These are phyloP conservation scores for Andrena minutula DNA, from an alignment of 2,888 invertebrate species.

Conservation along the genomic window DNA sequence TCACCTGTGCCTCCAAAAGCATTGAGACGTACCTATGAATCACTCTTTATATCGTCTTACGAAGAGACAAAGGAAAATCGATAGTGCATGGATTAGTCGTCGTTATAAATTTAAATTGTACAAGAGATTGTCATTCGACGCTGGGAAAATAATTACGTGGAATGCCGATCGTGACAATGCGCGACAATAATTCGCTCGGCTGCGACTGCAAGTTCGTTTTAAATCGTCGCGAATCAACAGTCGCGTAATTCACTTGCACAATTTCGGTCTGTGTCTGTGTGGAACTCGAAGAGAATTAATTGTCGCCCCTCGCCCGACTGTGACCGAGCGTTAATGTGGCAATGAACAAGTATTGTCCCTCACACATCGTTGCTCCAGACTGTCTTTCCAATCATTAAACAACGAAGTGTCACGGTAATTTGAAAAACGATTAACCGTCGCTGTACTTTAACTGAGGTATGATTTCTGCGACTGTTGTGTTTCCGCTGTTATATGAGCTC, in stretches of 20 bases:
- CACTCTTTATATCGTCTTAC: too few species aligned
- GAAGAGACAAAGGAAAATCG: neutral
- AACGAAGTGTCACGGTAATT: too few species aligned
- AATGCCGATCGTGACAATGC: neutral
- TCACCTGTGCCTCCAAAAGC: too few species aligned
- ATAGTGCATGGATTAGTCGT: constrained; percentile 1
- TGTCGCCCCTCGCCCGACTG: neutral
- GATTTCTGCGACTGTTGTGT: too few species aligned
- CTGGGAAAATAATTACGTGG: too few species aligned
- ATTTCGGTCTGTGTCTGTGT: constrained; percentile 1
- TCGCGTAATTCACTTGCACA: constrained; percentile 17
- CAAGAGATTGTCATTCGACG: constrained; percentile 5
- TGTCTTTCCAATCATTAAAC: neutral
- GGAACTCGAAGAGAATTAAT: constrained; percentile 9
- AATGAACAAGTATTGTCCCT: constrained; percentile 7
- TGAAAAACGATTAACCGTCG: too few species aligned
- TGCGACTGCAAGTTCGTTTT: constrained; percentile 6
- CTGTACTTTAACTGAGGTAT: too few species aligned
- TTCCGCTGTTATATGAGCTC: too few species aligned
- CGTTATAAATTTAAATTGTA: constrained; percentile 3
- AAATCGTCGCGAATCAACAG: constrained; percentile 21
- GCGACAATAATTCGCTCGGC: constrained; percentile 22
- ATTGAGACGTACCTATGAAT: too few species aligned
- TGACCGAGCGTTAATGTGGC: constrained; percentile 7
- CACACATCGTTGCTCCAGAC: neutral